A percentile compares a stretch with the other conserved stretches of the same genome.
These are phyloP conservation scores for Drosophila fuyamai DNA, from an alignment of 1,140 invertebrate species.

Conservation along the genomic window DNA sequence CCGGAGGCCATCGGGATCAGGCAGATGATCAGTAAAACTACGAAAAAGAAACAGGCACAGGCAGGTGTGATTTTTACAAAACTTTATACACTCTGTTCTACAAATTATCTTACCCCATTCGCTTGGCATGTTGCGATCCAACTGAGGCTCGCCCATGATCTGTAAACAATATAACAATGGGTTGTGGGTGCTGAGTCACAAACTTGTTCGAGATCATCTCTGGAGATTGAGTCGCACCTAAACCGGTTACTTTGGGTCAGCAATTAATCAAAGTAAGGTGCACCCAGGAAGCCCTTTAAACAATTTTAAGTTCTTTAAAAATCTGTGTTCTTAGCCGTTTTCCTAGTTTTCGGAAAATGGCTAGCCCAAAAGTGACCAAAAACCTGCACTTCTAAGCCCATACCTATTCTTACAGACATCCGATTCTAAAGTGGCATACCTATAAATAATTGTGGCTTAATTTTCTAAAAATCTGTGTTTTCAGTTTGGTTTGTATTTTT, in stretches of 20 bases:
- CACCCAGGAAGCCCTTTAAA: neutral
- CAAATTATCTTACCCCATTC: constrained; percentile 25
- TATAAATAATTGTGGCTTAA: no score
- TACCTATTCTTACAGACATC: no score
- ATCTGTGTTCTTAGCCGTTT: neutral
- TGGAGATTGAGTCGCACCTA: neutral
- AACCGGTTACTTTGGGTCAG: constrained; percentile 16
- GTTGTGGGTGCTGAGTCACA: constrained; percentile 1
- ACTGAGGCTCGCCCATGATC: neutral
- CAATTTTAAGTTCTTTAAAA: neutral
- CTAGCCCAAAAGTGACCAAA: no score
- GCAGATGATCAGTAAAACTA: constrained; percentile 23
- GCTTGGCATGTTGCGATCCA: constrained; percentile 40
- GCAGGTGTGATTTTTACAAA: neutral
- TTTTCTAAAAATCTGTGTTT: no score
- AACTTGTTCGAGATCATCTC: constrained; percentile 9
- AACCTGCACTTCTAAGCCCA: no score
- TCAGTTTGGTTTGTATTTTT: no score
- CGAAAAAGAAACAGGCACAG: neutral
- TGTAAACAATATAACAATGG: constrained; percentile 10
- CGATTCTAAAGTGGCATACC: no score
- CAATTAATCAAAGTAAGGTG: constrained; percentile 4
- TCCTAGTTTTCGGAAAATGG: no score
- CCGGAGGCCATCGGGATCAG: constrained; percentile 53
- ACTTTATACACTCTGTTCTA: neutral